Evolutionary conservation across 2,797 vertebrate species (phyloP).

Genomic region (Sebastes jordani): DNA sequence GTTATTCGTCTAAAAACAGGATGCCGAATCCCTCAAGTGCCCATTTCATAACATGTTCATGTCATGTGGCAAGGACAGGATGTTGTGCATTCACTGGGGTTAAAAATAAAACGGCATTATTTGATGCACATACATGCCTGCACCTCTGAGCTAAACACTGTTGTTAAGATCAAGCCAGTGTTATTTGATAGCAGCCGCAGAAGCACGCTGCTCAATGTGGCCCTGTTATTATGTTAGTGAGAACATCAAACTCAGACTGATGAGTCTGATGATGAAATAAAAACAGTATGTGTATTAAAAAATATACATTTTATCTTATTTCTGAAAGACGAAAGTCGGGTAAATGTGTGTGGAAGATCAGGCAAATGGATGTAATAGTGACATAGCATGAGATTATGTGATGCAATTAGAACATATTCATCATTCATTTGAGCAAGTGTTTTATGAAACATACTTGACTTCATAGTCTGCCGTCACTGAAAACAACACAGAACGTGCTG

Average conservation of each 20-base stretch:
- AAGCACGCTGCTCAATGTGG: not conserved
- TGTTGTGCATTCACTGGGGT: slow-evolving; percentile 28
- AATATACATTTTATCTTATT: not conserved
- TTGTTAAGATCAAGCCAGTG: not conserved
- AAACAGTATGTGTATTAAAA: not conserved
- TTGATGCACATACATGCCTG: not conserved
- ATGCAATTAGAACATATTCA: not conserved
- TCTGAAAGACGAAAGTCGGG: not conserved
- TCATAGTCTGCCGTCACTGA: not conserved
- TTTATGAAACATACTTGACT: not conserved
- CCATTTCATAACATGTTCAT: slow-evolving; percentile 59
- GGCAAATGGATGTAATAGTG: not conserved
- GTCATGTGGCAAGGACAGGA: slow-evolving; percentile 51
- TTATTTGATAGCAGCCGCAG: not conserved
- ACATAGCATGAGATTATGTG: not conserved
- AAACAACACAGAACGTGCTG: slow-evolving; percentile 26
- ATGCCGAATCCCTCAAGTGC: slow-evolving; percentile 58
- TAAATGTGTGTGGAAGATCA: not conserved
- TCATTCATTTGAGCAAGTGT: not conserved
- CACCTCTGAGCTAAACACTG: not conserved
- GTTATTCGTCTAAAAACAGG: slow-evolving; percentile 61
- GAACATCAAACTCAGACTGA: not conserved
- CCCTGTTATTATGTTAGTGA: not conserved
- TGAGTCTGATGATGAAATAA: not conserved
- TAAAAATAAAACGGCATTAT: slow-evolving; percentile 35